These are phyloP conservation scores for Microctonus brassicae DNA, from an alignment of 2,888 invertebrate species.

Conservation along the genomic window DNA sequence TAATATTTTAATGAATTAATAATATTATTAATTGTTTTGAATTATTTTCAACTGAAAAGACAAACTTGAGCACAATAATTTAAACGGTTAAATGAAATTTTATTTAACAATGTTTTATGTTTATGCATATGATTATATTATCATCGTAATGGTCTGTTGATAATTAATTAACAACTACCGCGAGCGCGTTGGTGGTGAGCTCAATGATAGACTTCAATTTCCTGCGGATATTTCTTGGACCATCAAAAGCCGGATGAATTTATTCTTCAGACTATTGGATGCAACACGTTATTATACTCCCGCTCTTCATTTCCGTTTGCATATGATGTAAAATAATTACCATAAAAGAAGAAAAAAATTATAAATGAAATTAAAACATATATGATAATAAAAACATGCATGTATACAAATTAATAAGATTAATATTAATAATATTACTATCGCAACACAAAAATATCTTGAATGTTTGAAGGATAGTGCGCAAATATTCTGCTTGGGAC, in stretches of 20 bases:
- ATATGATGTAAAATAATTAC: background rate
- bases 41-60: background rate
- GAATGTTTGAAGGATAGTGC: background rate
- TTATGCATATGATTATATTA: conserved; percentile 7
- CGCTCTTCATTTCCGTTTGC: background rate
- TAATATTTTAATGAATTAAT: background rate
- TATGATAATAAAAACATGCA: background rate
- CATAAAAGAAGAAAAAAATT: background rate
- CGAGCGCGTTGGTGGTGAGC: background rate
- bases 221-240: conserved; percentile 38
- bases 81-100: background rate
- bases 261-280: conserved; percentile 15
- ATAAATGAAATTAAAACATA: background rate
- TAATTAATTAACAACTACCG: conserved; percentile 30
- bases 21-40: background rate
- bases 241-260: conserved; percentile 37
- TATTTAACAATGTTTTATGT: background rate
- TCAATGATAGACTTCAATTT: conserved; percentile 33
- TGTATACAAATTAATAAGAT: background rate
- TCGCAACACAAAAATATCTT: background rate
- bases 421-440: background rate
- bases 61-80: background rate
- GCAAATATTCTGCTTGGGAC: background rate
- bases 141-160: conserved; percentile 5
- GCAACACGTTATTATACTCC: background rate